Percentiles rank a stretch among this genome's conserved stretches.
Conservation (phyloP, 1,140 invertebrate species). For the Drosophila yakuba region DNA sequence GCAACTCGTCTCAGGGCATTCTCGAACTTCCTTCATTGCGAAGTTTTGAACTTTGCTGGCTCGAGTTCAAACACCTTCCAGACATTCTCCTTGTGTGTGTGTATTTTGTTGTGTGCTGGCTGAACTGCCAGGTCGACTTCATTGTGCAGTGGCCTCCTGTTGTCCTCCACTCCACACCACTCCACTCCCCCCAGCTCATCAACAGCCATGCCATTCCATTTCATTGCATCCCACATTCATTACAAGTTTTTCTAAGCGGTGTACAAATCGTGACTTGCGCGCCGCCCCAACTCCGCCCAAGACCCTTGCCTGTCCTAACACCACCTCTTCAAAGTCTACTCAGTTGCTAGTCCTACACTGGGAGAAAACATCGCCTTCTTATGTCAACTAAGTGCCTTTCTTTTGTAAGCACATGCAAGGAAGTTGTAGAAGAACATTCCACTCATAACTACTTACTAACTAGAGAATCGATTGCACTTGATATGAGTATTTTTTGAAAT, state of each 20-base stretch:
- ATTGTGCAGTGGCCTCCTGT: slow-evolving; percentile 41
- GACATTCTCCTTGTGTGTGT: slow-evolving; percentile 9
- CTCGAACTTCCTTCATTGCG: slow-evolving; percentile 40
- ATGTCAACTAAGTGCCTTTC: no score
- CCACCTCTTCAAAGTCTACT: slow-evolving; percentile 11
- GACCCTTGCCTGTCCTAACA: neutral
- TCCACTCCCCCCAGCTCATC: slow-evolving; percentile 9
- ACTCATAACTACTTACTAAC: no score
- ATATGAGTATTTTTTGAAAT: no score
- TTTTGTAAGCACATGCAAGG: no score
- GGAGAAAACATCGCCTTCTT: neutral
- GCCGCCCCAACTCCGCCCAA: slow-evolving; percentile 22
- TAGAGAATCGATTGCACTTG: no score
- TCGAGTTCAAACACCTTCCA: slow-evolving; percentile 69
- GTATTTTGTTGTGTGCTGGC: slow-evolving; percentile 15
- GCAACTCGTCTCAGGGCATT: slow-evolving; percentile 35
- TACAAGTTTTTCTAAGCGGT: slow-evolving; percentile 71
- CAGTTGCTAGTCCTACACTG: slow-evolving; percentile 21
- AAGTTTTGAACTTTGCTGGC: slow-evolving; percentile 59
- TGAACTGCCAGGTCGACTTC: slow-evolving; percentile 54
- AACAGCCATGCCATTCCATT: slow-evolving; percentile 39
- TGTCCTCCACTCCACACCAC: slow-evolving; percentile 32
- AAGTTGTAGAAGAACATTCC: no score
- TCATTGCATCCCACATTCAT: slow-evolving; percentile 60
- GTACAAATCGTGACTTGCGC: slow-evolving; percentile 71